phyloP scores from a whole-genome alignment of 1,140 invertebrate genomes.

The Ditylenchus dipsaci region DNA sequence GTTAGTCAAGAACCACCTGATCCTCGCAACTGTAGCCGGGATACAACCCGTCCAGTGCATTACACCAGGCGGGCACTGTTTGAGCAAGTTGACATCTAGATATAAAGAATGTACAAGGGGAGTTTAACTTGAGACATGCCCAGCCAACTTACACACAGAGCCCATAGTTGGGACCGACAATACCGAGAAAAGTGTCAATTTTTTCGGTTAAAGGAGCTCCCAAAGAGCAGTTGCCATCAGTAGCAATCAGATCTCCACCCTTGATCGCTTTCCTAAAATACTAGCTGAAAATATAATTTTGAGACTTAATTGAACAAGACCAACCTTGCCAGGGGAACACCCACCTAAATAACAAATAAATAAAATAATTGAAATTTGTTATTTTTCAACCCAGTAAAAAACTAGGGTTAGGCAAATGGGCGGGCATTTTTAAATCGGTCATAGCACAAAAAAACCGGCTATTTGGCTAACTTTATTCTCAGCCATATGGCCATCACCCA shows the following conservation, averaged over 20 bases:
- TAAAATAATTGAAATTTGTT: too few species aligned
- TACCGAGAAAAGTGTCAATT: constrained; percentile 55
- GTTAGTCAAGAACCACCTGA: too few species aligned
- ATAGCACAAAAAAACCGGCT: too few species aligned
- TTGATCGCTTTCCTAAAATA: constrained; percentile 52
- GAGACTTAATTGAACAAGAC: neutral
- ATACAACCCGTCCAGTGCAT: constrained; percentile 56
- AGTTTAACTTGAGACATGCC: too few species aligned
- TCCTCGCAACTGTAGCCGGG: constrained; percentile 57
- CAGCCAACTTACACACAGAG: constrained; percentile 42
- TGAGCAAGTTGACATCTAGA: constrained; percentile 49
- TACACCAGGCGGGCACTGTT: constrained; percentile 58
- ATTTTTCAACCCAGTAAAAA: too few species aligned
- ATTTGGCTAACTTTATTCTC: too few species aligned
- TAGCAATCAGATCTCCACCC: constrained; percentile 54
- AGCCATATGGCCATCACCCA: too few species aligned
- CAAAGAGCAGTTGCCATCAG: constrained; percentile 56
- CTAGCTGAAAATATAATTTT: neutral
- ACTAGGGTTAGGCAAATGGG: too few species aligned
- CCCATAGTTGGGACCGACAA: constrained; percentile 55
- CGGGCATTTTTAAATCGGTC: too few species aligned
- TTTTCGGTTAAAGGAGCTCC: constrained; percentile 43
- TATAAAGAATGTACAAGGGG: too few species aligned
- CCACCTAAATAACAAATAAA: neutral
- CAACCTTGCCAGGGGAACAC: constrained; percentile 45